phyloP scores from a whole-genome alignment of 2,797 vertebrate genomes.

The Hapalemur alaotrensis region DNA sequence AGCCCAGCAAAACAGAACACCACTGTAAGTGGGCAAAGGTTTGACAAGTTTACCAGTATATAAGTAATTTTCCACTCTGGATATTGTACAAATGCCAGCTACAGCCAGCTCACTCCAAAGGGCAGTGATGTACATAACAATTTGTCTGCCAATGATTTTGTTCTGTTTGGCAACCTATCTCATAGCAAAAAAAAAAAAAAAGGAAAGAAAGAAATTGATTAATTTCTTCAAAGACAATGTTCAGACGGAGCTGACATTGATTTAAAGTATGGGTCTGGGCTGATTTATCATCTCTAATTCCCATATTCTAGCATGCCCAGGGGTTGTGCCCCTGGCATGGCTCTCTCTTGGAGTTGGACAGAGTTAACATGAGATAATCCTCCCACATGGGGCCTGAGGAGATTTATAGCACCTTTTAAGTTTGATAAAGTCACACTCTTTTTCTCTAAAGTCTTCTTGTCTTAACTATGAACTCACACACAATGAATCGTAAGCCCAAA shows the following conservation, averaged over 20 bases:
- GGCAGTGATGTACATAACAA: not conserved
- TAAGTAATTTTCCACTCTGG: not conserved
- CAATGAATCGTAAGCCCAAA: constrained; percentile 41
- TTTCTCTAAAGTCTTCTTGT: constrained; percentile 43
- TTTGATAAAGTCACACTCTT: constrained; percentile 49
- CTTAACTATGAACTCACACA: constrained; percentile 26
- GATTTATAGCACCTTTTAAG: constrained; percentile 2
- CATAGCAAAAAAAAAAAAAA: not conserved
- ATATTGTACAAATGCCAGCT: not conserved
- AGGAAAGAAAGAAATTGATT: not conserved
- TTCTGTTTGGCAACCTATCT: not conserved
- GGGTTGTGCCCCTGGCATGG: not conserved
- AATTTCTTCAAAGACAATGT: constrained; percentile 21
- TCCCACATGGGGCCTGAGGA: not conserved
- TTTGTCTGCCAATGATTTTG: not conserved
- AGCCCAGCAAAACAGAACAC: not conserved
- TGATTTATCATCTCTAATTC: not conserved
- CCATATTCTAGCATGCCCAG: not conserved
- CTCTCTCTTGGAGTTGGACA: not conserved
- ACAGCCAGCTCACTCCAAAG: not conserved
- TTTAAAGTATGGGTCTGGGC: not conserved
- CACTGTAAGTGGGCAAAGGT: not conserved
- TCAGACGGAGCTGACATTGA: constrained; percentile 21
- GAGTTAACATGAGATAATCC: constrained; percentile 40
- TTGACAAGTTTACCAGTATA: not conserved